Evolutionary conservation across 2,888 invertebrate genomes (phyloP).

Genomic region (Aleiodes testaceus): DNA sequence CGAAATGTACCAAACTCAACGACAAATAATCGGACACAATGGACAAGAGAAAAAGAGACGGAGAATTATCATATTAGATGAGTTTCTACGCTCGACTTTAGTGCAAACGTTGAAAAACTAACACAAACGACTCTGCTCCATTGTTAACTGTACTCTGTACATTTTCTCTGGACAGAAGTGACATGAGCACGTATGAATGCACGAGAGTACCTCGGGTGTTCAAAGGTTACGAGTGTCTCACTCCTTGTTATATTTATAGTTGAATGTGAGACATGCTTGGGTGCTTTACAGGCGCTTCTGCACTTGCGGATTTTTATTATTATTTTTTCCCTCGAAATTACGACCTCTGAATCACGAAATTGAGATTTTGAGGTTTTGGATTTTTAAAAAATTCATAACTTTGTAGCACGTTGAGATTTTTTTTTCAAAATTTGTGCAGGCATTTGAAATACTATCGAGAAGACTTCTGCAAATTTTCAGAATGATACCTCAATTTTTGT

Average conservation of each 20-base stretch:
- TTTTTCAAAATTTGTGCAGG: too few relatives aligned
- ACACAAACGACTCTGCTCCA: background rate
- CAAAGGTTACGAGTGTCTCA: constrained; percentile 42
- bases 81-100: background rate
- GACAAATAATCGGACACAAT: constrained; percentile 3
- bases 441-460: too few relatives aligned
- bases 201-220: constrained; percentile 25
- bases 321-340: too few relatives aligned
- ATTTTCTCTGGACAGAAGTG: constrained; percentile 19
- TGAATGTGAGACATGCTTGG: constrained; percentile 27
- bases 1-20: constrained; percentile 16
- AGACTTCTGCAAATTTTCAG: too few relatives aligned
- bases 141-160: constrained; percentile 25
- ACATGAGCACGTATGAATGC: constrained; percentile 7
- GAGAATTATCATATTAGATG: background rate
- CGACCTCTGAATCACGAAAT: too few relatives aligned
- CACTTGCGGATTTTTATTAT: background rate
- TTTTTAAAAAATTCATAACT: too few relatives aligned
- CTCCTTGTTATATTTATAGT: constrained; percentile 39
- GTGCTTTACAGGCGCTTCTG: constrained; percentile 29
- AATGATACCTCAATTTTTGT: too few relatives aligned
- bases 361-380: too few relatives aligned
- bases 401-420: too few relatives aligned
- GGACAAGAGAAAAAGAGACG: background rate
- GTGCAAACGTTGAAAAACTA: background rate